Percentiles rank a stretch among this genome's conserved stretches.
These are phyloP conservation scores for Tethea ocularis DNA, from an alignment of 2,888 invertebrate genomes.

Conservation along the genomic window DNA sequence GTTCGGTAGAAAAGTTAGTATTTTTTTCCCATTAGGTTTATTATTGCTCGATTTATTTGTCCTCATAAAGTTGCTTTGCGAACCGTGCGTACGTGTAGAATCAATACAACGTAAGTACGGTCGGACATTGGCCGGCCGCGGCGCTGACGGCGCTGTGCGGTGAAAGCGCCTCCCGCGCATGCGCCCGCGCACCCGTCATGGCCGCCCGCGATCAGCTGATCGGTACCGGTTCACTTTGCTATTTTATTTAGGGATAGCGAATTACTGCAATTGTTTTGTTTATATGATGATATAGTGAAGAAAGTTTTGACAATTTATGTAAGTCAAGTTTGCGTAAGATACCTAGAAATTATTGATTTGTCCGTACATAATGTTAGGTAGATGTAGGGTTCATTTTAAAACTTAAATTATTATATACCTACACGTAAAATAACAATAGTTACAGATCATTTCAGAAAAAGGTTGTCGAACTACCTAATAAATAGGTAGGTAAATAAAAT, in stretches of 20 bases:
- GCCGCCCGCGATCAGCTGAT: slow-evolving; percentile 12
- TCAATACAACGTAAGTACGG: slow-evolving; percentile 8
- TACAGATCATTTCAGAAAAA: no score
- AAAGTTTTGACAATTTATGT: neutral
- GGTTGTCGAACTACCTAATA: no score
- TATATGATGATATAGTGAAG: neutral
- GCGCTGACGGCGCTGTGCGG: slow-evolving; percentile 18
- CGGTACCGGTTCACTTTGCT: slow-evolving; percentile 11
- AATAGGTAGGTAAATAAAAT: no score
- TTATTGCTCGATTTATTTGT: no score
- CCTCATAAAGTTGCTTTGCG: neutral
- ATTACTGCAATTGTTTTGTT: neutral
- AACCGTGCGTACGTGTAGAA: neutral
- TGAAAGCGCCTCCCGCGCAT: slow-evolving; percentile 44
- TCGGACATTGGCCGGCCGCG: slow-evolving; percentile 44
- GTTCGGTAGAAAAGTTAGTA: no score
- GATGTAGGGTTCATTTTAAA: no score
- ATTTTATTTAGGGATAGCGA: neutral
- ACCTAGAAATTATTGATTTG: neutral
- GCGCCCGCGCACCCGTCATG: slow-evolving; percentile 15
- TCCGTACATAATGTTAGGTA: neutral
- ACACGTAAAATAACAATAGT: no score
- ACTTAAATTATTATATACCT: no score
- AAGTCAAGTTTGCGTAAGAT: neutral
- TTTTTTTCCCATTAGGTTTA: no score